phyloP scores from a whole-genome alignment of 1,140 invertebrate genomes.

The Tetramorium parvispinum region DNA sequence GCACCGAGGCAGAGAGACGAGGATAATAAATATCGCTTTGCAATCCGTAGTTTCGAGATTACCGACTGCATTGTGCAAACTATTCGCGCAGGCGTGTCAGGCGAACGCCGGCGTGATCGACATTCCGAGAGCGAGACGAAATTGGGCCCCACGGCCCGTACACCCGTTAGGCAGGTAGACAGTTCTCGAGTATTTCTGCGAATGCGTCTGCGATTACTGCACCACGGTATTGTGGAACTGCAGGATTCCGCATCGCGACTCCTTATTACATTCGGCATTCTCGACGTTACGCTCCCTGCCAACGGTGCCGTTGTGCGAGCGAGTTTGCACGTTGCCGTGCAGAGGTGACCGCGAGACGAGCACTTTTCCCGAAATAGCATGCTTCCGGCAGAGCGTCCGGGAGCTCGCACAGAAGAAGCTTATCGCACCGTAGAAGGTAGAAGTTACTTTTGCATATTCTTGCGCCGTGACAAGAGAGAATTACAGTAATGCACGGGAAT shows the following conservation, averaged over 20 bases:
- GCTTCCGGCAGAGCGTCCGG: background rate
- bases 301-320: background rate
- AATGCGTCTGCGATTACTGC: background rate
- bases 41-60: constrained; percentile 46
- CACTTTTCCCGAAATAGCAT: constrained; percentile 33
- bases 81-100: constrained; percentile 41
- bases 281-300: background rate
- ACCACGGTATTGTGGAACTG: background rate
- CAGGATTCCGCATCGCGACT: background rate
- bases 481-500: background rate
- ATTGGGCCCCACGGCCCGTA: background rate
- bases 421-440: constrained; percentile 6
- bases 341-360: background rate
- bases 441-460: constrained; percentile 12
- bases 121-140: constrained; percentile 17
- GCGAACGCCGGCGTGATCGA: background rate
- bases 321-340: background rate
- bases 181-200: background rate
- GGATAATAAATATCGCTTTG: constrained; percentile 68
- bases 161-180: background rate
- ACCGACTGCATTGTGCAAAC: constrained; percentile 37
- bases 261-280: constrained; percentile 21
- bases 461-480: constrained; percentile 9
- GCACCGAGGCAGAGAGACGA: constrained; percentile 21
- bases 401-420: constrained; percentile 20